phyloP scores from a whole-genome alignment of 2,113 vertebrate species.

The Aldabrachelys gigantea region DNA sequence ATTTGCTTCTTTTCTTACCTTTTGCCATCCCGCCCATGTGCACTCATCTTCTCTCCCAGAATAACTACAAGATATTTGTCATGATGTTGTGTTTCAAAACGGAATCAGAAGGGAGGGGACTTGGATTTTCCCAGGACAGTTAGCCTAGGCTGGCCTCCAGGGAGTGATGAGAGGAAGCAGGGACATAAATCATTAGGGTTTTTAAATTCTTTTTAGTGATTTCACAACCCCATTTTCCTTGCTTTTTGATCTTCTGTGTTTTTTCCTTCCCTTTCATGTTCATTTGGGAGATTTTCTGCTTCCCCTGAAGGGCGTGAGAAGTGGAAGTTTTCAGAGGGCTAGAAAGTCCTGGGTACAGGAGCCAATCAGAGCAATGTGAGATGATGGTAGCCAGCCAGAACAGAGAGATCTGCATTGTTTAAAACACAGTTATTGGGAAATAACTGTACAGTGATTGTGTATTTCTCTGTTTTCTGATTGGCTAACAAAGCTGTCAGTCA shows the following conservation, averaged over 20 bases:
- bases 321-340: neutral
- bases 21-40: neutral
- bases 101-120: neutral
- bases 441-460: neutral
- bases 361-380: neutral
- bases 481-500: neutral
- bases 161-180: fast-evolving
- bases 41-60: neutral
- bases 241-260: neutral
- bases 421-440: neutral
- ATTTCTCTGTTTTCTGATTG: neutral
- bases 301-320: neutral
- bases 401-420: neutral
- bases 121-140: neutral
- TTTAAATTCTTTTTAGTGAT: neutral
- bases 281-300: neutral
- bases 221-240: neutral
- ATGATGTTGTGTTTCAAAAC: neutral
- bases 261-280: neutral
- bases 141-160: neutral
- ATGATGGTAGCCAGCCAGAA: neutral
- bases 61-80: neutral
- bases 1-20: neutral
- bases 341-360: neutral
- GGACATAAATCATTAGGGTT: neutral